Base-by-base conservation (phyloP, 2,113 vertebrate genomes). In the Myiagra hebetior region DNA sequence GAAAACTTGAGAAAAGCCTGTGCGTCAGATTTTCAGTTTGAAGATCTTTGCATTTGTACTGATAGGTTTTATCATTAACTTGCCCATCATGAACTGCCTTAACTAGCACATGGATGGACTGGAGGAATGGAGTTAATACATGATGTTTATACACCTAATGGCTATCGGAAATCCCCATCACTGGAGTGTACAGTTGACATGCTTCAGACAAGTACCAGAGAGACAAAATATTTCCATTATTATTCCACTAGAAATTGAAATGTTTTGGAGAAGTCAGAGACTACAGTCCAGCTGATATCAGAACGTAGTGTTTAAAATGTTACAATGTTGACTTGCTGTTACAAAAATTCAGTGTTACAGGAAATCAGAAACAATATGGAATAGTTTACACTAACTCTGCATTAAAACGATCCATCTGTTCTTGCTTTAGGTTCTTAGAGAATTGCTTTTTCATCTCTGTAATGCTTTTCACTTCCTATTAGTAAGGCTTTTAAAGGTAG, bases 281-380 rank as follows among this genome's bases (percentile, higher is more conserved):
- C 76, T 44, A 4, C 44, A 72, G 74, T 69, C 35, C 59, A 6
- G 65, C 89, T 83, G 70, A 6, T 85, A 93, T 94, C 91, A 79
- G 52, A 85, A 84, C 52, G 21, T 50, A 65, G 52, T 92, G 81
- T 93, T 87, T 96, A 89, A 97, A 94, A 92, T 70, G 89, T 81
- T 87, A 93, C 79, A 76, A 83, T 74, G 68, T 80, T 95, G 94
- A 97, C 85, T 97, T 59, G 78, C 91, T 94, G 65, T 74, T 93
- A 94, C 57, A 91, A 97, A 96, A 92, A 94, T 93, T 92, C 83
- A 78, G 64, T 97, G 91, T 94, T 85, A 88, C 90, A 96, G 97
- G 96, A 98, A 98, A 97, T 97, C 95, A 95, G 94, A 96, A 95
- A 89, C 91, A 97, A 97, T 96, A 96, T 95, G 97, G 96, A 95